A percentile compares a stretch with the other conserved stretches of the same genome.
Evolutionary conservation across 2,797 vertebrate species (phyloP).

Genomic region (Odontamblyopus lacepedii): DNA sequence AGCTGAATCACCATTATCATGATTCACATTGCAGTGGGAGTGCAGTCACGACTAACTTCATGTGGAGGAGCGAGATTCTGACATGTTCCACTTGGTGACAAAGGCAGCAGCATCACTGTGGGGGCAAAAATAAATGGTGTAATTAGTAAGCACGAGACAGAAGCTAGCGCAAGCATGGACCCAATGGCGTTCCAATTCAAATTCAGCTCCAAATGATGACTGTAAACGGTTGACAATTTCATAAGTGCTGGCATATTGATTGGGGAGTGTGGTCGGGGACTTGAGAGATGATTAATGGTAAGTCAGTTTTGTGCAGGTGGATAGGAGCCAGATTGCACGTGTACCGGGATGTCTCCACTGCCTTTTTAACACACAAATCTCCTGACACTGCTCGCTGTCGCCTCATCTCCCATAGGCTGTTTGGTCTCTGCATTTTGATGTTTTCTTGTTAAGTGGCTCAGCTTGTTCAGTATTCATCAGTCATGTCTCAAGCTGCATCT

Average conservation of each 20-base stretch:
- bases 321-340: conserved; percentile 39
- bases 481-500: not conserved
- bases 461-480: not conserved
- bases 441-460: conserved; percentile 3
- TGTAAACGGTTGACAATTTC: conserved; percentile 34
- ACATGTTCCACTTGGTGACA: conserved; percentile 28
- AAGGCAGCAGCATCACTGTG: conserved; percentile 18
- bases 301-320: conserved; percentile 44
- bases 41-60: conserved; percentile 12
- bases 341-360: conserved; percentile 23
- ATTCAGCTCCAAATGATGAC: conserved; percentile 3
- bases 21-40: conserved; percentile 47
- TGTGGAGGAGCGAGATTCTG: conserved; percentile 4
- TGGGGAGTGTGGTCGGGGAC: conserved; percentile 36
- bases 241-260: conserved; percentile 50
- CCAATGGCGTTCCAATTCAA: conserved; percentile 26
- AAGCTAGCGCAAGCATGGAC: conserved; percentile 1
- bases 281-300: conserved; percentile 63
- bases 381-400: conserved; percentile 19
- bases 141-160: conserved; percentile 22
- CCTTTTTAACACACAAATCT: conserved; percentile 45
- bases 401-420: conserved; percentile 27
- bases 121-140: conserved; percentile 28
- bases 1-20: conserved; percentile 37
- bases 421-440: conserved; percentile 6